Conservation (phyloP, 2,113 vertebrate species). For the Hippocampus guttulatus region DNA sequence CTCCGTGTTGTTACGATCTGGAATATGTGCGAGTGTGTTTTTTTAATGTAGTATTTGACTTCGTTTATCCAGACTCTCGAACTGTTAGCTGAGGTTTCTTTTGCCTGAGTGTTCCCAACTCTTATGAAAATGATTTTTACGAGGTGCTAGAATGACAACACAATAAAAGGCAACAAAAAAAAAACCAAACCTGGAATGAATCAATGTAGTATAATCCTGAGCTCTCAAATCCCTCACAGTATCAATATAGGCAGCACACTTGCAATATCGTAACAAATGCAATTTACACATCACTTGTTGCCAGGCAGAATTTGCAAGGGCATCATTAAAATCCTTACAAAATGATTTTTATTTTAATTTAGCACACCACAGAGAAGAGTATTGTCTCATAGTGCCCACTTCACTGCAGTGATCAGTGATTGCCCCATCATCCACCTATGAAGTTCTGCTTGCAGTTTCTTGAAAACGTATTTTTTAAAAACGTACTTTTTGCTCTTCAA, state of each 20-base stretch:
- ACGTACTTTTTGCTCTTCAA: too few species aligned
- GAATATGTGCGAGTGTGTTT: neutral
- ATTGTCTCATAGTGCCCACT: too few species aligned
- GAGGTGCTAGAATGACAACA: slow-evolving; percentile 27
- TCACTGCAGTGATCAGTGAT: too few species aligned
- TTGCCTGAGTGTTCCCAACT: slow-evolving; percentile 33
- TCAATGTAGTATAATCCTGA: slow-evolving; percentile 4
- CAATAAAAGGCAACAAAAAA: slow-evolving; percentile 37
- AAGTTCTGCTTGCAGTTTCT: too few species aligned
- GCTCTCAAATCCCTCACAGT: neutral
- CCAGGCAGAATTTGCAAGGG: neutral
- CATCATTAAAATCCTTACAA: too few species aligned
- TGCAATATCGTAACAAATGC: neutral
- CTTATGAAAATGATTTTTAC: slow-evolving; percentile 38
- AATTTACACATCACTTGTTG: neutral
- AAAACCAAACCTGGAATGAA: slow-evolving; percentile 10
- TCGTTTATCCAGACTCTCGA: slow-evolving; percentile 23
- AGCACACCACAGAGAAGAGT: too few species aligned
- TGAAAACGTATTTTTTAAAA: too few species aligned
- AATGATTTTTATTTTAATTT: too few species aligned
- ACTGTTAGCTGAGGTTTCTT: slow-evolving; percentile 12
- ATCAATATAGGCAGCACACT: neutral
- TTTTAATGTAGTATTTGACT: neutral
- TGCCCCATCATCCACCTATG: too few species aligned
- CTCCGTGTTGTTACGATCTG: neutral